phyloP scores from a whole-genome alignment of 2,113 vertebrate species.

The Ameiurus melas region DNA sequence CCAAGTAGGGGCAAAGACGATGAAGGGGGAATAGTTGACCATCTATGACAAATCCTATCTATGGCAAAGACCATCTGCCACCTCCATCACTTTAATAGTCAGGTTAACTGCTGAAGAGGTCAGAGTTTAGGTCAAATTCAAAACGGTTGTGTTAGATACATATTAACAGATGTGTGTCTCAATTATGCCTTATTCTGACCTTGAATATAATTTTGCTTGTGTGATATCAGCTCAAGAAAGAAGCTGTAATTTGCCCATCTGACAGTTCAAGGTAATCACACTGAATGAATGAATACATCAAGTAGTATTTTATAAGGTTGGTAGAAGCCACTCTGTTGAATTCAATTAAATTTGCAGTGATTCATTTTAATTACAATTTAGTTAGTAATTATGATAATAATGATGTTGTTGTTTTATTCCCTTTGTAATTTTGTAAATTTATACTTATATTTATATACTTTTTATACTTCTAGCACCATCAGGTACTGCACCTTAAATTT shows the following conservation, averaged over 20 bases:
- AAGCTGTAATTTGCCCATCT: background rate
- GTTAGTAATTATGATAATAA: background rate
- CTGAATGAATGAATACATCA: background rate
- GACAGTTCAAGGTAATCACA: background rate
- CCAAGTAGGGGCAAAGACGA: background rate
- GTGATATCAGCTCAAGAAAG: background rate
- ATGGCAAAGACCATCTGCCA: background rate
- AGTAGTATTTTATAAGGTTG: background rate
- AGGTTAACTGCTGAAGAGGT: constrained; percentile 1
- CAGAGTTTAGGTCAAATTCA: constrained; percentile 13
- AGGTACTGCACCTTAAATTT: background rate
- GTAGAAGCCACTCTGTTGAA: background rate
- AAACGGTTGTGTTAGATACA: background rate
- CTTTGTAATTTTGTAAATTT: background rate
- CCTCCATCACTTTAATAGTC: background rate
- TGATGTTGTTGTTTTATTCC: background rate
- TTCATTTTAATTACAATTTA: background rate
- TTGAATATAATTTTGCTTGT: background rate
- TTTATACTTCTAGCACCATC: background rate
- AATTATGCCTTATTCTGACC: constrained; percentile 34
- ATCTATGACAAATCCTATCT: background rate
- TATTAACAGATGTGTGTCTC: background rate
- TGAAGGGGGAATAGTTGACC: background rate
- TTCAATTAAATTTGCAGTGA: background rate
- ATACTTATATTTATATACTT: background rate